A percentile compares a stretch with the other conserved stretches of the same genome.
These are phyloP conservation scores for Drosophila incognita DNA, from an alignment of 2,888 invertebrate species.

Conservation along the genomic window DNA sequence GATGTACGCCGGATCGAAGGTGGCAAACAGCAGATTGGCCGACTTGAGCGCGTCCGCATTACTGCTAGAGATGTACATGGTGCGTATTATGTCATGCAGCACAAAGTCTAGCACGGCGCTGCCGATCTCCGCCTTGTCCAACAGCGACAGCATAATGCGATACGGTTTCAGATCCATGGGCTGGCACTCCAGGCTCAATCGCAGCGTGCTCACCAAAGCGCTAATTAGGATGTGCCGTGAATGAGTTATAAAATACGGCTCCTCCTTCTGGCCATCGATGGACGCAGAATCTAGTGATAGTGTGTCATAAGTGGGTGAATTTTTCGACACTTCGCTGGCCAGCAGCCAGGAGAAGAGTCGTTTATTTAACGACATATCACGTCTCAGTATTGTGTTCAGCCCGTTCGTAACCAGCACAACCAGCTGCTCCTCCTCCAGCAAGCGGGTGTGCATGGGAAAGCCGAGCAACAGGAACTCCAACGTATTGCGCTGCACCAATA, in stretches of 20 bases:
- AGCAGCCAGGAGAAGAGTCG: conserved; percentile 94
- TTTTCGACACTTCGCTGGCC: conserved; percentile 88
- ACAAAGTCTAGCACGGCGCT: conserved; percentile 91
- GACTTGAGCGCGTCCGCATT: conserved; percentile 91
- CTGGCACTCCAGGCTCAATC: conserved; percentile 86
- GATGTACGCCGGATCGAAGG: conserved; percentile 93
- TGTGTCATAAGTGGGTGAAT: conserved; percentile 82
- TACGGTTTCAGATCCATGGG: conserved; percentile 90
- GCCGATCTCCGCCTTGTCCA: conserved; percentile 95
- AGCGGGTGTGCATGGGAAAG: conserved; percentile 93
- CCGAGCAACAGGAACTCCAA: conserved; percentile 93
- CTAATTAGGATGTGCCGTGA: conserved; percentile 89
- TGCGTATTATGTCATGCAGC: conserved; percentile 91
- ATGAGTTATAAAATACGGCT: conserved; percentile 88
- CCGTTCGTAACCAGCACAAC: conserved; percentile 90
- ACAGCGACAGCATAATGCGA: conserved; percentile 91
- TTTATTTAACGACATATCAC: conserved; percentile 96
- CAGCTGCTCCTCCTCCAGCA: conserved; percentile 89
- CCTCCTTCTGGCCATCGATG: conserved; percentile 54
- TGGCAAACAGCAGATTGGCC: conserved; percentile 92
- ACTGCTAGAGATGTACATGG: conserved; percentile 86
- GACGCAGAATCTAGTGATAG: conserved; percentile 63
- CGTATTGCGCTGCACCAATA: conserved; percentile 93
- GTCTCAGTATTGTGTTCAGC: conserved; percentile 90
- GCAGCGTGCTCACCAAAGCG: conserved; percentile 88